Base-by-base conservation (phyloP, 2,113 vertebrate genomes). In the Pontoporia blainvillei region DNA sequence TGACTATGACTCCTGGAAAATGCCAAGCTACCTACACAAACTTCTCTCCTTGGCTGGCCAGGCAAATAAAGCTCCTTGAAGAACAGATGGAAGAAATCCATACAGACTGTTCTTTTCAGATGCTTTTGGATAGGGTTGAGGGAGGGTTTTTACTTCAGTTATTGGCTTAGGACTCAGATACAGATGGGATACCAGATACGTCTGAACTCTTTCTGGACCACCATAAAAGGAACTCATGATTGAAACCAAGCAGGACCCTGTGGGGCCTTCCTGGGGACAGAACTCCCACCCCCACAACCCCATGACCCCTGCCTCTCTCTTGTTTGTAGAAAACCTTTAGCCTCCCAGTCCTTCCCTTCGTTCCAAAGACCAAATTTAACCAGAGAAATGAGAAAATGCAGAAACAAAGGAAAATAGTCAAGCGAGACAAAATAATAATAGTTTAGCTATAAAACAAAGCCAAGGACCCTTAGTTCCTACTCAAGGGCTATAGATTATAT, bases 151-250 rank as follows among this genome's bases (percentile, higher is more conserved):
- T 66, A 27, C 8, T 17, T 85, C 8, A 10, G 9, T 13, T 62
- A 78, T 88, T 15, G 34, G 36, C 2, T 46, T 61, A 66, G 3
- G 11, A 62, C 10, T 75, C 31, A 83, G 1, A 81, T 57, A 57
- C 18, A 57, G 8, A 12, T 69, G 12, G n/a, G 23, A 12, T 36
- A n/a, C 2, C 3, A 86, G 0, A 2, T 39, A 71, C 18, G 1
- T 83, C 13, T 61, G 34, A 54, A 15, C 15, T 82, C n/a, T 31
- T 67, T 83, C 34, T 17, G 13, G 29, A 83, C 20, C 34, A 76
- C 4, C 52, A 1, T 57, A 71, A 11, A 8, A 76, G 3, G 12
- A 86, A 29, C 11, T 61, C 8, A 41, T 92, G 25, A 82, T 17
- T 90, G 59, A 25, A 61, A 61, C 9, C 23, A 61, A 61, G 59